A percentile compares a stretch with the other conserved stretches of the same genome.
phyloP scores from a whole-genome alignment of 1,140 invertebrate genomes.

The Drosophila sucinea region DNA sequence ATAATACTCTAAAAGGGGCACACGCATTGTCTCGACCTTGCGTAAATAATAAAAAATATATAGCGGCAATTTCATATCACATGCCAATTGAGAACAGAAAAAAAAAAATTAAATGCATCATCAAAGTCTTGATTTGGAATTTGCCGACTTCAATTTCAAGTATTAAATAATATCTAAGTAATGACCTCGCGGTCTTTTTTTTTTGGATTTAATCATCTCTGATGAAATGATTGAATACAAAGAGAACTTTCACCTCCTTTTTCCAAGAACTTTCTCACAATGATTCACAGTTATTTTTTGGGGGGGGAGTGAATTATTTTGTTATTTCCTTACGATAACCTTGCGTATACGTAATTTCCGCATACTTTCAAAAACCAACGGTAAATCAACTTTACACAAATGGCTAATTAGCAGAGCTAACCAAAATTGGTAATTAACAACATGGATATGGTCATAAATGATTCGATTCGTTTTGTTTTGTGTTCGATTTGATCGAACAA shows the following conservation, averaged over 20 bases:
- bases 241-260: too few species aligned
- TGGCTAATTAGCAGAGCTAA: constrained; percentile 57
- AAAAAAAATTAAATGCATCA: not conserved
- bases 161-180: constrained; percentile 8
- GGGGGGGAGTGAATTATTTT: not conserved
- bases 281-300: constrained; percentile 30
- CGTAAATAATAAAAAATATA: not conserved
- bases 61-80: not conserved
- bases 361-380: constrained; percentile 41
- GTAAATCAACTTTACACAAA: constrained; percentile 50
- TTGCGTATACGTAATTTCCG: constrained; percentile 43
- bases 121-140: constrained; percentile 21
- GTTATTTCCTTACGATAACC: constrained; percentile 16
- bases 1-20: constrained; percentile 2
- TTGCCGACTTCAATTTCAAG: not conserved
- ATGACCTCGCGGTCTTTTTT: constrained; percentile 9
- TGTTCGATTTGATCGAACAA: constrained; percentile 41
- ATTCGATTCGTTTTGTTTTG: not conserved
- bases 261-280: constrained; percentile 42
- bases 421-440: constrained; percentile 71
- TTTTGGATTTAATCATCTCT: too few species aligned
- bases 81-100: not conserved
- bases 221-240: too few species aligned
- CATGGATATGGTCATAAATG: constrained; percentile 42
- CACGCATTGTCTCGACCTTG: not conserved